Percentiles rank a stretch among this genome's conserved stretches.
phyloP scores from a whole-genome alignment of 2,113 vertebrate species.

The Glareola pratincola region DNA sequence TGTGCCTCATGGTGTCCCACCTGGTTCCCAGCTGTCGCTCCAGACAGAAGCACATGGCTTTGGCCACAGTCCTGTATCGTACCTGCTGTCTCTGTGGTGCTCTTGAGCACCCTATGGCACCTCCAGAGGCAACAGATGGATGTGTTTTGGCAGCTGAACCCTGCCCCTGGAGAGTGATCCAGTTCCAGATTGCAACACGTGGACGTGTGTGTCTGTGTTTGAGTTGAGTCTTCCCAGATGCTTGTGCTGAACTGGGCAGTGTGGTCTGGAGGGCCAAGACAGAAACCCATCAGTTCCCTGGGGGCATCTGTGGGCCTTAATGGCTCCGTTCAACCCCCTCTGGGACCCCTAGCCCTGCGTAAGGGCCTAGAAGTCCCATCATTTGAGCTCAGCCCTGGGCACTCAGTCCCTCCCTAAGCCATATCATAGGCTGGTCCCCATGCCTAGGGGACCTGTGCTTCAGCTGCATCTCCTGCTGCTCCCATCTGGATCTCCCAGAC shows the following conservation, averaged over 20 bases:
- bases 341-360: not conserved
- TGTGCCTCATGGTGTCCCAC: not conserved
- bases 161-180: not conserved
- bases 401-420: not conserved
- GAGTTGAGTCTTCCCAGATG: not conserved
- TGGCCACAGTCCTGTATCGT: not conserved
- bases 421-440: not conserved
- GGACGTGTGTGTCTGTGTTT: not conserved
- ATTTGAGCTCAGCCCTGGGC: not conserved
- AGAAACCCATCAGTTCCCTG: not conserved
- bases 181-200: not conserved
- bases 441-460: not conserved
- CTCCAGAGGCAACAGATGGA: not conserved
- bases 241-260: not conserved
- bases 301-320: not conserved
- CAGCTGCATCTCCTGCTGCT: not conserved
- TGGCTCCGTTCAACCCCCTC: not conserved
- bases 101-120: not conserved
- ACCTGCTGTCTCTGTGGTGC: not conserved
- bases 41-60: not conserved
- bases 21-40: not conserved
- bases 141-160: not conserved
- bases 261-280: not conserved
- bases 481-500: not conserved
- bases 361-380: not conserved